Evolutionary conservation across 2,888 invertebrate species (phyloP).

Genomic region (Heliconius sara): DNA sequence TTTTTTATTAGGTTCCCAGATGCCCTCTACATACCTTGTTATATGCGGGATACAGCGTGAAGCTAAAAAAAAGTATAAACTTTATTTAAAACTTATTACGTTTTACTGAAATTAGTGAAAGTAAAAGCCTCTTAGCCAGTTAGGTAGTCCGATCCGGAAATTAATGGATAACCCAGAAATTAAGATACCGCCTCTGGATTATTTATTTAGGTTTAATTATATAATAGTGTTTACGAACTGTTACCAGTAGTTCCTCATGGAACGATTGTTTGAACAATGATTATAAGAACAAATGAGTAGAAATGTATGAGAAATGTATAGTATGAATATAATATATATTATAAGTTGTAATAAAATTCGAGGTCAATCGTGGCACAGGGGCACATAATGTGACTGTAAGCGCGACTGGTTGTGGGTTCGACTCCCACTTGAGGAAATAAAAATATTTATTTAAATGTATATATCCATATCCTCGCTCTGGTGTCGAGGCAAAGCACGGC

Average conservation of each 20-base stretch:
- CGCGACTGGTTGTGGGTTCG: background rate
- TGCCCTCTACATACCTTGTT: too few relatives aligned
- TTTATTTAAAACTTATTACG: background rate
- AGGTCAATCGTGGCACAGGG: background rate
- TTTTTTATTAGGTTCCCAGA: too few relatives aligned
- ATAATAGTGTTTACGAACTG: background rate
- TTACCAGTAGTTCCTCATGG: background rate
- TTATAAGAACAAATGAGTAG: background rate
- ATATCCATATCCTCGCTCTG: too few relatives aligned
- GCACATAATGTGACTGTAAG: background rate
- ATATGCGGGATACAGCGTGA: too few relatives aligned
- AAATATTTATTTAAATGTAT: too few relatives aligned
- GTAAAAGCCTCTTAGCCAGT: background rate
- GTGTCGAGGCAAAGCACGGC: too few relatives aligned
- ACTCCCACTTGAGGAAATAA: too few relatives aligned
- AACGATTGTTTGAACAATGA: background rate
- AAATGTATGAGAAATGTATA: too few relatives aligned
- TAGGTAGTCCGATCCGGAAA: background rate
- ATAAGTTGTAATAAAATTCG: too few relatives aligned
- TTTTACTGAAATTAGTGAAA: background rate
- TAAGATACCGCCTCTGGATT: constrained; percentile 1
- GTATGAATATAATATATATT: too few relatives aligned
- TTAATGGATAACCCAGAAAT: constrained; percentile 8
- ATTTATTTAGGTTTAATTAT: constrained; percentile 16
- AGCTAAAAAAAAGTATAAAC: background rate